Evolutionary conservation across 2,888 invertebrate genomes (phyloP), one percentile per base, ranked within the genome.

Genomic region (Drosophila mimica): DNA sequence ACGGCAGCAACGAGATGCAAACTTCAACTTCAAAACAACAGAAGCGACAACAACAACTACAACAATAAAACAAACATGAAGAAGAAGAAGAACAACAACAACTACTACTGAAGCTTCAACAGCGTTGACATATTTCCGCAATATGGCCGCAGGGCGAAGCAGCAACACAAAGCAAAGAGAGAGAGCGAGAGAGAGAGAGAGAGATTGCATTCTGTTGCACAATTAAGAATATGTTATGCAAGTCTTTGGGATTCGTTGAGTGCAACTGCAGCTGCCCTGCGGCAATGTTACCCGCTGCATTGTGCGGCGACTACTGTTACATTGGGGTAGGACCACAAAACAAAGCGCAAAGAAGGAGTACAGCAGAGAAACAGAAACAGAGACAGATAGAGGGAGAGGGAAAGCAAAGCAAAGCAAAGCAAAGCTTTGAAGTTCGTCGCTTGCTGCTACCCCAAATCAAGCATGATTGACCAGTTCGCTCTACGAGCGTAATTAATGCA

Each of bases 201-300:
- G 31, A 30, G 56, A 67, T 31, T 31, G 65, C 63, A 53, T 56
- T 78, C 81, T 79, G 83, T 83, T 86, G 83, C 87, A 89, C 88
- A 89, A 88, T 88, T 85, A 83, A 89, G 89, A 85, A 81, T 89
- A 83, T 89, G 85, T 89, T 89, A 85, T 89, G 89, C 85, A 89
- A 88, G 89, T 88, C 85, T 76, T 63, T 60, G 62, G 61, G 58
- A 64, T 70, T 73, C 67, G 70, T 72, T 57, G 74, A 67, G 78
- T 76, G 73, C 79, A 81, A 74, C 75, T 81, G 76, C 67, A 63
- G 70, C 74, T 72, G 65, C 72, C 69, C 73, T 62, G 66, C 65
- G 65, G 78, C 67, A 70, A 70, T 71, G 59, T 70, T 67, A 69
- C 60, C 61, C 74, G 76, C 69, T 83, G 80, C 79, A 82, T 78